Percentiles rank a stretch among this genome's conserved stretches.
Evolutionary conservation across 2,113 vertebrate species (phyloP).

Genomic region (Pteronura brasiliensis): DNA sequence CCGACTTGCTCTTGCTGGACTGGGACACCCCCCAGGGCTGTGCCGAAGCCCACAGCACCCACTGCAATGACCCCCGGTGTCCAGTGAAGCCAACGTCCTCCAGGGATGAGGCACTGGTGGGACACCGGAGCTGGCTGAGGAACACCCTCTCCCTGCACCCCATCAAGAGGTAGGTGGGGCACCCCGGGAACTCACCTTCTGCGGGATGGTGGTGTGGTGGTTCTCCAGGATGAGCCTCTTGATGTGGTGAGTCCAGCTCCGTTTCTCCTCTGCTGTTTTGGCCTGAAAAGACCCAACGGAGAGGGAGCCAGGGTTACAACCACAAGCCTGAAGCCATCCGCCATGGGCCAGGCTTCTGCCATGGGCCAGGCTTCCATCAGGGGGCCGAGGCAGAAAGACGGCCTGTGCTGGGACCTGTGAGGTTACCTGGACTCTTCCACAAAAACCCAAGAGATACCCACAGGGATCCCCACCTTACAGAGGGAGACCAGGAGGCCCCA

Average conservation of each 20-base stretch:
- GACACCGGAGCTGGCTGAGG: background rate
- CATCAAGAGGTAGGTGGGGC: background rate
- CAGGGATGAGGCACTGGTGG: background rate
- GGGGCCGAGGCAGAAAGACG: background rate
- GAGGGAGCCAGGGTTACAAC: background rate
- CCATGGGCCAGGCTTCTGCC: accelerated
- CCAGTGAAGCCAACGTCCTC: background rate
- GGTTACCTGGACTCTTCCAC: background rate
- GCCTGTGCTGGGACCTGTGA: background rate
- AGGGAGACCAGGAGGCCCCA: background rate
- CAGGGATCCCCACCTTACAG: background rate
- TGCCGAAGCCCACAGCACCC: accelerated
- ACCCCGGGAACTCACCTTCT: conserved; percentile 83
- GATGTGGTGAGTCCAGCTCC: conserved; percentile 94
- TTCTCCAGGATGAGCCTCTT: conserved; percentile 98
- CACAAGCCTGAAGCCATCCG: background rate
- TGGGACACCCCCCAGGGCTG: background rate
- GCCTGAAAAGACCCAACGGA: conserved; percentile 80
- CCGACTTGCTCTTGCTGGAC: no score
- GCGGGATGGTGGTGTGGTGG: conserved; percentile 93
- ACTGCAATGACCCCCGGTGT: accelerated
- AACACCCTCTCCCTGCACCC: background rate
- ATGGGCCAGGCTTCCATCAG: accelerated
- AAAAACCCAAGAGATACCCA: background rate
- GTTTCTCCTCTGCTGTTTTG: conserved; percentile 93